phyloP scores from a whole-genome alignment of 2,888 invertebrate species.

The Vannuccia rotundouncinata region DNA sequence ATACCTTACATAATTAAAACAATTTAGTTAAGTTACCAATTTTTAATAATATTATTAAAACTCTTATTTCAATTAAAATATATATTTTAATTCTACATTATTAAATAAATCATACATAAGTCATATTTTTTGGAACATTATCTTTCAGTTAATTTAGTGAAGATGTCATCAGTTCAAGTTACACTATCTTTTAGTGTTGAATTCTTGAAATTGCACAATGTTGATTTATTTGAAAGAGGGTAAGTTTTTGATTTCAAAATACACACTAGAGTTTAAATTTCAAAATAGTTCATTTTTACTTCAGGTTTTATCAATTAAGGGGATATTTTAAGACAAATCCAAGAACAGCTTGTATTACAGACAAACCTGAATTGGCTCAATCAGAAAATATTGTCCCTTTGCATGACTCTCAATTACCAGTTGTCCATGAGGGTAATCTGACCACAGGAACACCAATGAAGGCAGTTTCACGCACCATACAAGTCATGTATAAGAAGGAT shows the following conservation, averaged over 20 bases:
- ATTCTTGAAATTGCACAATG: slow-evolving; percentile 1
- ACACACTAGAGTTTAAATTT: not conserved
- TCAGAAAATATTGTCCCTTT: not conserved
- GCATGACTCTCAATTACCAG: slow-evolving; percentile 1
- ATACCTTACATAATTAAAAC: no score
- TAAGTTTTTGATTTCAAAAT: not conserved
- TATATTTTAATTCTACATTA: no score
- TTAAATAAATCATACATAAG: no score
- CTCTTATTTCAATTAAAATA: no score
- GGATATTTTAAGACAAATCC: not conserved
- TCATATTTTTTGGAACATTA: no score
- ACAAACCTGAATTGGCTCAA: not conserved
- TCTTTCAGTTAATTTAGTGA: no score
- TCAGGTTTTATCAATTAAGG: slow-evolving; percentile 19
- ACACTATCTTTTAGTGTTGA: slow-evolving; percentile 9
- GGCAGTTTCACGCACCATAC: slow-evolving; percentile 23
- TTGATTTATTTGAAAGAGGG: slow-evolving; percentile 13
- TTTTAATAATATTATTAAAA: no score
- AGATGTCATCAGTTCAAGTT: slow-evolving; percentile 1
- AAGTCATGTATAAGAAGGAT: slow-evolving; percentile 32
- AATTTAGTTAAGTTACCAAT: no score
- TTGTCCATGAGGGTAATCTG: not conserved
- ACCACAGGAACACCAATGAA: not conserved
- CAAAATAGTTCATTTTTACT: not conserved
- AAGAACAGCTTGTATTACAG: not conserved